A percentile compares a stretch with the other conserved stretches of the same genome.
Conservation (phyloP, 1,140 invertebrate genomes). For the Archegozetes longisetosus region DNA sequence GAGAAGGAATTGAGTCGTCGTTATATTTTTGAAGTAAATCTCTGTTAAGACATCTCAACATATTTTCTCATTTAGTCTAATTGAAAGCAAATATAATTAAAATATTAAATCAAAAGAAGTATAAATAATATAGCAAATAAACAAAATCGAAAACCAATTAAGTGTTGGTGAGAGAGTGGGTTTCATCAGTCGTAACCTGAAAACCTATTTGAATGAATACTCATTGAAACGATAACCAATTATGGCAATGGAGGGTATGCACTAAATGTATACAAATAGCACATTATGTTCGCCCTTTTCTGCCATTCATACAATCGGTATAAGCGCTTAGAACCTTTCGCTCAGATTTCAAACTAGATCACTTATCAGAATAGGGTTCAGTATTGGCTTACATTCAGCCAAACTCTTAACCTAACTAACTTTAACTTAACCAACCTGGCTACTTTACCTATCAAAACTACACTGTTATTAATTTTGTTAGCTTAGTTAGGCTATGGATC, state of each 20-base stretch:
- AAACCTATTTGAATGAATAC: neutral
- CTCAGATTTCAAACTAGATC: too few relatives aligned
- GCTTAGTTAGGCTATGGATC: too few relatives aligned
- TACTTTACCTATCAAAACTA: too few relatives aligned
- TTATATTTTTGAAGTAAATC: conserved; percentile 19
- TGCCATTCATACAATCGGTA: too few relatives aligned
- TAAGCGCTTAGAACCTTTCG: too few relatives aligned
- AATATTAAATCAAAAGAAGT: neutral
- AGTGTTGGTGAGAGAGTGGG: neutral
- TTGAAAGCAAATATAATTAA: neutral
- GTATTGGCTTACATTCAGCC: too few relatives aligned
- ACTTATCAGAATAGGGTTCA: too few relatives aligned
- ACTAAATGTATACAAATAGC: too few relatives aligned
- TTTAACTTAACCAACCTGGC: too few relatives aligned
- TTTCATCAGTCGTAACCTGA: neutral
- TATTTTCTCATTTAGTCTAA: neutral
- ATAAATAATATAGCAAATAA: neutral
- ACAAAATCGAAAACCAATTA: neutral
- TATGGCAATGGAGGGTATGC: neutral
- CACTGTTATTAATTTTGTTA: too few relatives aligned
- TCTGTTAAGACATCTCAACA: neutral
- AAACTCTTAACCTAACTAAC: too few relatives aligned
- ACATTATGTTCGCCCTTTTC: too few relatives aligned
- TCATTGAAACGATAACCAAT: neutral
- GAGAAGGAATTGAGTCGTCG: conserved; percentile 26